Evolutionary conservation across 92 coral and sea anemone genomes (phyloP), one percentile per base, ranked within the genome.

Genomic region (Porites divaricata): DNA sequence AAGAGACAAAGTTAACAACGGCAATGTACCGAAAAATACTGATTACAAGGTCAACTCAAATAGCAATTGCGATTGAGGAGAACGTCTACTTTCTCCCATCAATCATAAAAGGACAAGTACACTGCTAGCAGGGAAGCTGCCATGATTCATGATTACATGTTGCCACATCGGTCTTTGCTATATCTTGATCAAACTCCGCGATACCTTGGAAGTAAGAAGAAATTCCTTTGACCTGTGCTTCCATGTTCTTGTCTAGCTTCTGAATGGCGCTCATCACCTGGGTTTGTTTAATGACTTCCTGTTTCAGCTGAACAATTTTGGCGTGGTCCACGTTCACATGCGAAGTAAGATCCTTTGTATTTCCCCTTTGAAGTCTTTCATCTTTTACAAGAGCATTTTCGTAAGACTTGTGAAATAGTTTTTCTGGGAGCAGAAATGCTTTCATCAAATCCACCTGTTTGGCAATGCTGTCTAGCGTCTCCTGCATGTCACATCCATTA

Each of bases 141-240:
- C 6, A 35, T 35, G 45, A 35, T 35, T 35, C 45, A 35, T 35
- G 4, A 35, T 35, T 35, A 35, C 45, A 35, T 35, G 5, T 35
- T 4, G 7, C 1, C 1, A 59, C 84, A 54, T 90, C 93, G 51
- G 83, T 85, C 19, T 86, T 74, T 13, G 93, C 93, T 69, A 90
- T 90, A 6, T 88, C 88, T 77, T 90, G 85, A 19, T 90, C 93
- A 72, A 75, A 90, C 28, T 53, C 65, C 23, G 93, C 90, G 20
- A 90, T 63, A 28, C 76, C 90, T 50, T 59, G 24, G 41, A 90
- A 86, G 26, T 81, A 90, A 7, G 65, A 24, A n/a, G 93, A 77
- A 45, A 90, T 90, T 54, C 93, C 93, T 77, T 23, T 41, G 19
- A 83, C 88, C 9, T 21, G 11, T 41, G 85, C 78, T 48, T 75